A percentile compares a stretch with the other conserved stretches of the same genome.
phyloP scores from a whole-genome alignment of 2,113 vertebrate genomes.

The Otus sunia region DNA sequence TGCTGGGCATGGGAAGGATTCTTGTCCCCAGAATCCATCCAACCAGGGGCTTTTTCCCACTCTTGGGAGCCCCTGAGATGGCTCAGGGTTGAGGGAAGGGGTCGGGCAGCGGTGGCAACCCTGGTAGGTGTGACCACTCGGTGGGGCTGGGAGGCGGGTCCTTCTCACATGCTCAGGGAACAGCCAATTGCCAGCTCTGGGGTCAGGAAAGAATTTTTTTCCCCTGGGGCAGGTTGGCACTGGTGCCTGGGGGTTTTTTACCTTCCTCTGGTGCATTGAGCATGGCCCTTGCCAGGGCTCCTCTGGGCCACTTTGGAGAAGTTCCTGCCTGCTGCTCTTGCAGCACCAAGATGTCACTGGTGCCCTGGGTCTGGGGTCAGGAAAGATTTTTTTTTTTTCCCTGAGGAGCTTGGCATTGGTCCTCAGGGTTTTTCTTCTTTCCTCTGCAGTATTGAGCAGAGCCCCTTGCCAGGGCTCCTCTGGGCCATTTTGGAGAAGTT shows the following conservation, averaged over 20 bases:
- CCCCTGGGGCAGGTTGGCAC: background rate
- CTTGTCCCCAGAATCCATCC: fast-evolving
- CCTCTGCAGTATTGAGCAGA: background rate
- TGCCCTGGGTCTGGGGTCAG: too few species aligned
- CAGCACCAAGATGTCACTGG: background rate
- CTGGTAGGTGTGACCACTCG: fast-evolving
- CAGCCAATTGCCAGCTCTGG: background rate
- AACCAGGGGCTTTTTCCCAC: background rate
- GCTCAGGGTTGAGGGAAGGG: background rate
- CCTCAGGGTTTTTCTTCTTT: background rate
- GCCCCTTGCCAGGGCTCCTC: background rate
- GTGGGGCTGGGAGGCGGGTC: background rate
- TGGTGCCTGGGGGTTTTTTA: background rate
- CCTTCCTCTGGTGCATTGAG: background rate
- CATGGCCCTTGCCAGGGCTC: background rate
- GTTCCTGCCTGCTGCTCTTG: background rate
- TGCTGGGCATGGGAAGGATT: background rate
- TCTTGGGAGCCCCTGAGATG: background rate
- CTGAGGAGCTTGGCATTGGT: background rate
- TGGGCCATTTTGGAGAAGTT: background rate
- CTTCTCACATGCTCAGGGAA: background rate
- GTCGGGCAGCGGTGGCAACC: background rate
- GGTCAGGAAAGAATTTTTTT: background rate
- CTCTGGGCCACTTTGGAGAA: background rate
- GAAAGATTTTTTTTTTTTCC: background rate